These are phyloP conservation scores for Caenorhabditis parvicauda DNA, from an alignment of 2,888 invertebrate genomes.

Conservation along the genomic window DNA sequence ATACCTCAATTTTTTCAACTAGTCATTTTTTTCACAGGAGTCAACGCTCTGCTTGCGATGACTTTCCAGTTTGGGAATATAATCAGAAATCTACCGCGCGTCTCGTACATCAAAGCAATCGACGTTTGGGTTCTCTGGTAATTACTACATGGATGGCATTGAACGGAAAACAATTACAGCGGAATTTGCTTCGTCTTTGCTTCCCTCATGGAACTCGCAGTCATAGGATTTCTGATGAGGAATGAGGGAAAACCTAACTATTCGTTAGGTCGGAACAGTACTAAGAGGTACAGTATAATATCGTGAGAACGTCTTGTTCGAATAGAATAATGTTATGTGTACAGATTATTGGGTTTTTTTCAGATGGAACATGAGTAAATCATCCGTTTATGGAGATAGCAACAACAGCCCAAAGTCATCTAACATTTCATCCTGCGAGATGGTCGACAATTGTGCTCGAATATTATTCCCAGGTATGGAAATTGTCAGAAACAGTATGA, in stretches of 20 bases:
- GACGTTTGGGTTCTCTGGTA: conserved; percentile 58
- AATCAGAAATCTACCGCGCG: conserved; percentile 57
- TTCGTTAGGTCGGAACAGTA: conserved; percentile 9
- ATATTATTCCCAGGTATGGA: conserved; percentile 52
- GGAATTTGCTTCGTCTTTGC: conserved; percentile 61
- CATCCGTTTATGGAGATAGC: neutral
- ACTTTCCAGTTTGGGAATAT: conserved; percentile 63
- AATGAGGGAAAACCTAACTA: conserved; percentile 50
- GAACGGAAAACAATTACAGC: conserved; percentile 34
- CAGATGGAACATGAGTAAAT: conserved; percentile 22
- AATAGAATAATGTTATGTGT: neutral
- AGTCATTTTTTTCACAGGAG: conserved; percentile 30
- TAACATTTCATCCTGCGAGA: conserved; percentile 39
- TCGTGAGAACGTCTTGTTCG: too few relatives aligned
- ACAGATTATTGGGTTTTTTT: neutral
- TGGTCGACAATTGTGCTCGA: conserved; percentile 47
- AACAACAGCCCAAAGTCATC: conserved; percentile 15
- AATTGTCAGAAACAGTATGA: neutral
- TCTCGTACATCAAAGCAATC: conserved; percentile 59
- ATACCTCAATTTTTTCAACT: too few relatives aligned
- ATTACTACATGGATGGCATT: conserved; percentile 2
- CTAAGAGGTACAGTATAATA: neutral
- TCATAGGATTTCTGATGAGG: conserved; percentile 54
- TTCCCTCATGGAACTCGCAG: conserved; percentile 59
- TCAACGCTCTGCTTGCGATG: conserved; percentile 61